Evolutionary conservation across 1,140 invertebrate genomes (phyloP).

Genomic region (Papilio xuthus): DNA sequence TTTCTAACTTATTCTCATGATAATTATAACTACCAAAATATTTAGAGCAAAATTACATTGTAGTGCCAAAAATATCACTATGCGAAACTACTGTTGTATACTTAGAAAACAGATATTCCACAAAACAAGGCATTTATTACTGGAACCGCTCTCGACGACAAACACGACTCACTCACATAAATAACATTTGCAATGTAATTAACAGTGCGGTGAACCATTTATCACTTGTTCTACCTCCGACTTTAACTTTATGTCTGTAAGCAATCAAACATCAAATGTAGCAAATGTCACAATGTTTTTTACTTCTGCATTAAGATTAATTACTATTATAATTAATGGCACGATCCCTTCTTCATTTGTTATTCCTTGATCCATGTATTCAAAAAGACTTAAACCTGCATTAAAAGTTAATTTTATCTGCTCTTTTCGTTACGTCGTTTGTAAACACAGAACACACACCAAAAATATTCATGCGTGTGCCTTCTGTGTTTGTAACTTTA

Average conservation of each 20-base stretch:
- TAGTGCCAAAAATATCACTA: not conserved
- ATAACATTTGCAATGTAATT: slow-evolving; percentile 24
- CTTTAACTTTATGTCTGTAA: slow-evolving; percentile 5
- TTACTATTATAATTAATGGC: too few relatives aligned
- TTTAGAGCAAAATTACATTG: not conserved
- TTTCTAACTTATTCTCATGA: too few relatives aligned
- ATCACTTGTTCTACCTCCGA: slow-evolving; percentile 4
- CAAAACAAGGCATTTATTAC: slow-evolving; percentile 8
- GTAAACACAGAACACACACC: not conserved
- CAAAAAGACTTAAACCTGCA: not conserved
- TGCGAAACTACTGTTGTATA: not conserved
- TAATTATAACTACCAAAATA: not conserved
- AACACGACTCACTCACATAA: slow-evolving; percentile 25
- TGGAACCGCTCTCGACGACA: not conserved
- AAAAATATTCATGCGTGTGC: not conserved
- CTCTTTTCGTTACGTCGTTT: not conserved
- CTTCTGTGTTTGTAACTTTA: not conserved
- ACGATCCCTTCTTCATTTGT: not conserved
- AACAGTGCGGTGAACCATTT: slow-evolving; percentile 18
- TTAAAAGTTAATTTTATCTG: not conserved
- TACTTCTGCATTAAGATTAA: not conserved
- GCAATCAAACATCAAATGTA: not conserved
- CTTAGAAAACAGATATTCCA: not conserved
- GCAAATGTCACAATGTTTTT: not conserved
- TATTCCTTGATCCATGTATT: not conserved